A percentile compares a stretch with the other conserved stretches of the same genome.
Evolutionary conservation across 1,140 invertebrate species (phyloP).

Genomic region (Tribolium castaneum): DNA sequence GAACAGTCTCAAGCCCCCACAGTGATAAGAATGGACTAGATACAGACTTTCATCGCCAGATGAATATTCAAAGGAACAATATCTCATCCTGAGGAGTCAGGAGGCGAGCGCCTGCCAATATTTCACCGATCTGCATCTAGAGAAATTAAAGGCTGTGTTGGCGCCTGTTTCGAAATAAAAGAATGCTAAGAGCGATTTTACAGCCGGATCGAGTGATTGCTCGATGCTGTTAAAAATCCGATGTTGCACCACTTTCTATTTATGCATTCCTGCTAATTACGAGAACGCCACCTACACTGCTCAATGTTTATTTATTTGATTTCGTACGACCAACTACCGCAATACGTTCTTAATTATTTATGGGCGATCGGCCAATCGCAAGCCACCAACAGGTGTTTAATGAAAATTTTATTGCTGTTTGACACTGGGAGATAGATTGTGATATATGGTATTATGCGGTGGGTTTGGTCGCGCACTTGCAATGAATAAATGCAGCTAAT

Average conservation of each 20-base stretch:
- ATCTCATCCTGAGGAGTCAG: background rate
- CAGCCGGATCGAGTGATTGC: background rate
- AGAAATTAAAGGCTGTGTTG: slow-evolving; percentile 1
- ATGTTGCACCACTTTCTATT: slow-evolving; percentile 54
- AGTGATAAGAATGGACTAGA: background rate
- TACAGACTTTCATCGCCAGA: background rate
- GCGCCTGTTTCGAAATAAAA: slow-evolving; percentile 18
- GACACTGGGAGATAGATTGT: slow-evolving; percentile 38
- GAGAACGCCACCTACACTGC: slow-evolving; percentile 52
- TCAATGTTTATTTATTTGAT: slow-evolving; percentile 36
- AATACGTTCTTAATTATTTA: slow-evolving; percentile 38
- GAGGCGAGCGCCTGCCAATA: background rate
- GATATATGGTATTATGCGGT: slow-evolving; percentile 39
- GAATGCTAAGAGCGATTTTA: slow-evolving; percentile 1
- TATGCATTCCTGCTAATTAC: slow-evolving; percentile 56
- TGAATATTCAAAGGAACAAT: background rate
- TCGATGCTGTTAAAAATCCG: slow-evolving; percentile 21
- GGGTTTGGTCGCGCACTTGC: slow-evolving; percentile 27
- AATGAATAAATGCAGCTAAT: background rate
- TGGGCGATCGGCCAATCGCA: slow-evolving; percentile 40
- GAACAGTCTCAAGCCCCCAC: background rate
- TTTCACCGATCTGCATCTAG: background rate
- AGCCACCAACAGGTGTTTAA: slow-evolving; percentile 42
- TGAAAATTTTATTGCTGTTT: slow-evolving; percentile 47
- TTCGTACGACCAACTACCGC: slow-evolving; percentile 26